A percentile compares a stretch with the other conserved stretches of the same genome.
phyloP scores from a whole-genome alignment of 2,113 vertebrate species.

The Clarias gariepinus region DNA sequence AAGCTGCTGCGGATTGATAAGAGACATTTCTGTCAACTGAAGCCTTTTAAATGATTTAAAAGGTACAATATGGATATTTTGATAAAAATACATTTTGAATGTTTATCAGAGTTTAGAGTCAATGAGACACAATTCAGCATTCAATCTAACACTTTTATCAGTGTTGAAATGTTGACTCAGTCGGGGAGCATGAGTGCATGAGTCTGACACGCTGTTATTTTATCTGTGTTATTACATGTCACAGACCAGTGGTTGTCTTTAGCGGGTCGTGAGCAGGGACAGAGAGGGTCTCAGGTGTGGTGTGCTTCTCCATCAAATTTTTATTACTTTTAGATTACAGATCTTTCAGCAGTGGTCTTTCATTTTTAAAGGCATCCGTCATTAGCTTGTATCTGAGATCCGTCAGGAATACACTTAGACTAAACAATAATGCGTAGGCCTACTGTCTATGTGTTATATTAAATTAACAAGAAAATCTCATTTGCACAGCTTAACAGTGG shows the following conservation, averaged over 20 bases:
- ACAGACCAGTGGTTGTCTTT: slow-evolving; percentile 20
- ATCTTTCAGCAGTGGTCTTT: slow-evolving; percentile 16
- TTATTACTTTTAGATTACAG: slow-evolving; percentile 33
- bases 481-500: neutral
- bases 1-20: neutral
- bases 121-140: slow-evolving; percentile 6
- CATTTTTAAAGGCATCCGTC: slow-evolving; percentile 1
- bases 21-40: slow-evolving; percentile 11
- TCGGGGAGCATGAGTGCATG: neutral
- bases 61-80: neutral
- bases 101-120: neutral
- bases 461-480: slow-evolving; percentile 5
- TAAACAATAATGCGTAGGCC: neutral
- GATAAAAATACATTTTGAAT: no score
- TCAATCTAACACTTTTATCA: slow-evolving; percentile 26
- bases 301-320: slow-evolving; percentile 34
- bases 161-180: slow-evolving; percentile 16
- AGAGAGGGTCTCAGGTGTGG: slow-evolving; percentile 18
- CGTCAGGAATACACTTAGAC: neutral
- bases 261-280: slow-evolving; percentile 16
- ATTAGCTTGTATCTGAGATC: slow-evolving; percentile 4
- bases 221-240: slow-evolving; percentile 32
- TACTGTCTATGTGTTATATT: neutral
- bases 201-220: slow-evolving; percentile 19
- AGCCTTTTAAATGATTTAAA: neutral